Conservation (phyloP, 2,113 vertebrate genomes). For the Sarotherodon lohbergeri region DNA sequence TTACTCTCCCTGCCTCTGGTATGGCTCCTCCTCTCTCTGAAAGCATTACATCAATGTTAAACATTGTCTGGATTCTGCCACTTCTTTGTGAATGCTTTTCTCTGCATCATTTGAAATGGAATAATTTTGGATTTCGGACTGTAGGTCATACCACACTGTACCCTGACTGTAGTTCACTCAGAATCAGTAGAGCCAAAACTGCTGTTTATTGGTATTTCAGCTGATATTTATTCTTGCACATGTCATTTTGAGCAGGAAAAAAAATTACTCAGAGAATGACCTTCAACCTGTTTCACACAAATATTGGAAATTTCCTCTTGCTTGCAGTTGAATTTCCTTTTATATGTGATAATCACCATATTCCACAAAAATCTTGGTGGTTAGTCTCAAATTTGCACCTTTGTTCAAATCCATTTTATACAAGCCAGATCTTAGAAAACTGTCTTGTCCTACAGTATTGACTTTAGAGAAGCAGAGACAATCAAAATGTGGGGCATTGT, state of each 20-base stretch:
- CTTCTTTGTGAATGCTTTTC: neutral
- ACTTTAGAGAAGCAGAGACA: neutral
- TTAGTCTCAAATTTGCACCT: neutral
- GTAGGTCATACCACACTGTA: neutral
- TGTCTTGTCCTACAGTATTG: neutral
- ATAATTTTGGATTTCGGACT: neutral
- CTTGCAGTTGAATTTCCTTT: neutral
- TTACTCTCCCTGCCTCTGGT: neutral
- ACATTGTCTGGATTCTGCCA: neutral
- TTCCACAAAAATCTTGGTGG: neutral
- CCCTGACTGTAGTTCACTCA: accelerated
- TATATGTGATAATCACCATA: neutral
- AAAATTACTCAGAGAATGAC: neutral
- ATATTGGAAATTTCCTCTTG: neutral
- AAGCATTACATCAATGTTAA: neutral
- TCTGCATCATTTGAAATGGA: neutral
- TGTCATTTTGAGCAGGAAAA: neutral
- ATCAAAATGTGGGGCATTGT: neutral
- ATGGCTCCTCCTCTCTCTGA: neutral
- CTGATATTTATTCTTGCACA: neutral
- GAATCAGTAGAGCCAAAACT: neutral
- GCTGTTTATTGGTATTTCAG: neutral
- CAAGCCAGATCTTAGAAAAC: neutral
- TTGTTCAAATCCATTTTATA: neutral
- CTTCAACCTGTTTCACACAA: neutral